These are phyloP conservation scores for Chaetops frenatus DNA, from an alignment of 2,113 vertebrate genomes.

Conservation along the genomic window DNA sequence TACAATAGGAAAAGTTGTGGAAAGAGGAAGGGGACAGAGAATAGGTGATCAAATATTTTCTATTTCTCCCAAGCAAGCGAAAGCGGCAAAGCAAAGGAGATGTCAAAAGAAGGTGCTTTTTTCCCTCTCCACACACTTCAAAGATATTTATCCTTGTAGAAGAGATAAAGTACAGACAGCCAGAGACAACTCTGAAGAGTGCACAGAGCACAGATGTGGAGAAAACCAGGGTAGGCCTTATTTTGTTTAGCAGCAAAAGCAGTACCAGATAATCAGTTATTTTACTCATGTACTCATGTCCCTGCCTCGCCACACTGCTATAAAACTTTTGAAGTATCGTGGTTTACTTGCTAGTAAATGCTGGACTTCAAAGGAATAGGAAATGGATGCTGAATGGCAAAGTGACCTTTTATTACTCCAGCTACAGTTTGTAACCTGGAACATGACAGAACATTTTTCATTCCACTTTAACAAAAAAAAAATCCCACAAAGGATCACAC, in stretches of 20 bases:
- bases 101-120: background rate
- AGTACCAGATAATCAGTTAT: constrained; percentile 35
- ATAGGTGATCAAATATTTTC: constrained; percentile 49
- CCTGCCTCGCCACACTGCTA: background rate
- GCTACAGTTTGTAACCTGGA: constrained; percentile 45
- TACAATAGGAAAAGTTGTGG: background rate
- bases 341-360: constrained; percentile 35
- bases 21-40: background rate
- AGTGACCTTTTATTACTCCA: constrained; percentile 54
- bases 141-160: background rate
- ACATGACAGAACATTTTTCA: constrained; percentile 47
- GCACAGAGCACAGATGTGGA: background rate
- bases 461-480: background rate
- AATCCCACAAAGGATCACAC: background rate
- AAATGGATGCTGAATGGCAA: constrained; percentile 58
- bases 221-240: background rate
- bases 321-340: constrained; percentile 46
- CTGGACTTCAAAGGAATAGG: constrained; percentile 54
- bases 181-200: background rate
- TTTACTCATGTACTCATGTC: background rate
- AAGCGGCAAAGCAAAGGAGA: constrained; percentile 32
- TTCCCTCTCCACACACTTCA: background rate
- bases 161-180: background rate
- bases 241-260: constrained; percentile 24
- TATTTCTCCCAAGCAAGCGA: constrained; percentile 34